Percentiles rank a stretch among this genome's conserved stretches.
These are phyloP conservation scores for Smittia aterrima DNA, from an alignment of 2,888 invertebrate genomes.

Conservation along the genomic window DNA sequence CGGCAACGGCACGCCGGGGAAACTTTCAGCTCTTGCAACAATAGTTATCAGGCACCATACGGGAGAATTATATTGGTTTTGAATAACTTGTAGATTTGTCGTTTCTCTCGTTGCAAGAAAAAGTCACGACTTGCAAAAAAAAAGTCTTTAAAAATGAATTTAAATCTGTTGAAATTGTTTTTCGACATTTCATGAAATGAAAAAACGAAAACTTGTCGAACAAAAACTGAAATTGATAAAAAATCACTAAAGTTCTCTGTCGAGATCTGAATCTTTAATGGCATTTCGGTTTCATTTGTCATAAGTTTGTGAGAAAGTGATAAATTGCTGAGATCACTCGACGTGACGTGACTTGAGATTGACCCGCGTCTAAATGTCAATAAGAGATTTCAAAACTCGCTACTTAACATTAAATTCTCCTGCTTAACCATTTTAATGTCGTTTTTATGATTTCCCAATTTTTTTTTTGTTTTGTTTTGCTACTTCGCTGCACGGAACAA, in stretches of 20 bases:
- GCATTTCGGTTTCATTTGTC: background rate
- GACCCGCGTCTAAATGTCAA: background rate
- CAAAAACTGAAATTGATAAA: background rate
- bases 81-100: constrained; percentile 15
- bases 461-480: background rate
- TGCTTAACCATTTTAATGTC: background rate
- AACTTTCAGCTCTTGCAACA: constrained; percentile 10
- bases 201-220: background rate
- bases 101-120: background rate
- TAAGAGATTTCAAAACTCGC: background rate
- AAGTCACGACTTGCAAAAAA: constrained; percentile 18
- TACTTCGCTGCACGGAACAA: background rate
- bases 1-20: background rate
- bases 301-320: no score
- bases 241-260: background rate
- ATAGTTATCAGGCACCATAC: constrained; percentile 20
- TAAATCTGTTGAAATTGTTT: background rate
- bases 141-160: constrained; percentile 3
- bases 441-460: constrained; percentile 17
- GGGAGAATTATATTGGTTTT: background rate
- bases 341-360: background rate
- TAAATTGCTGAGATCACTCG: background rate
- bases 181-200: background rate
- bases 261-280: background rate
- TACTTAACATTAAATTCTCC: background rate